Percentiles rank a stretch among this genome's conserved stretches.
phyloP scores from a whole-genome alignment of 2,797 vertebrate genomes.

The Microchirus variegatus region DNA sequence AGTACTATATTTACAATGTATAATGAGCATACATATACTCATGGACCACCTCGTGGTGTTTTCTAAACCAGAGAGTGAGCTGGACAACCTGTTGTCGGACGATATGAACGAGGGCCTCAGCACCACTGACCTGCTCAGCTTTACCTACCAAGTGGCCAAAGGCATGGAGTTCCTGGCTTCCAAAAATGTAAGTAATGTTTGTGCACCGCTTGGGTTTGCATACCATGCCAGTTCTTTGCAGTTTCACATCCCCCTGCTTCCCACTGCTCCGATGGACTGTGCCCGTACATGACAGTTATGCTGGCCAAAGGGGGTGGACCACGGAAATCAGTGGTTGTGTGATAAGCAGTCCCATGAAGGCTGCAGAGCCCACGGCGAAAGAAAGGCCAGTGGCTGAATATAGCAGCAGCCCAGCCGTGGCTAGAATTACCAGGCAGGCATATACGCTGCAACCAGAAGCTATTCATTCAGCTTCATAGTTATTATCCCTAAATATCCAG shows the following conservation, averaged over 20 bases:
- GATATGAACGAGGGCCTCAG: constrained; percentile 88
- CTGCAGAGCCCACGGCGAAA: constrained; percentile 59
- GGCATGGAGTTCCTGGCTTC: constrained; percentile 99
- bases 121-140: constrained; percentile 93
- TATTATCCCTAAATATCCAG: constrained; percentile 79
- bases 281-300: constrained; percentile 54
- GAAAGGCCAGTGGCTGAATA: constrained; percentile 67
- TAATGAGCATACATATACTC: constrained; percentile 33
- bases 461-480: constrained; percentile 71
- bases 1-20: constrained; percentile 71
- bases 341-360: constrained; percentile 69
- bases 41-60: constrained; percentile 28
- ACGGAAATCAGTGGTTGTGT: constrained; percentile 65
- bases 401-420: constrained; percentile 61
- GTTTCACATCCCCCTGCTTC: constrained; percentile 12
- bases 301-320: constrained; percentile 34
- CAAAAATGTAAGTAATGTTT: constrained; percentile 86
- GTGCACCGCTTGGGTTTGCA: neutral
- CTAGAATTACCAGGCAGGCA: constrained; percentile 72
- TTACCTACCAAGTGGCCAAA: constrained; percentile 96
- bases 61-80: constrained; percentile 83
- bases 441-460: constrained; percentile 56
- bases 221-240: constrained; percentile 3
- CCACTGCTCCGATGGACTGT: constrained; percentile 10
- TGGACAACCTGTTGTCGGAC: constrained; percentile 90